Evolutionary conservation across 2,113 vertebrate species (phyloP).

Genomic region (Heterotis niloticus): DNA sequence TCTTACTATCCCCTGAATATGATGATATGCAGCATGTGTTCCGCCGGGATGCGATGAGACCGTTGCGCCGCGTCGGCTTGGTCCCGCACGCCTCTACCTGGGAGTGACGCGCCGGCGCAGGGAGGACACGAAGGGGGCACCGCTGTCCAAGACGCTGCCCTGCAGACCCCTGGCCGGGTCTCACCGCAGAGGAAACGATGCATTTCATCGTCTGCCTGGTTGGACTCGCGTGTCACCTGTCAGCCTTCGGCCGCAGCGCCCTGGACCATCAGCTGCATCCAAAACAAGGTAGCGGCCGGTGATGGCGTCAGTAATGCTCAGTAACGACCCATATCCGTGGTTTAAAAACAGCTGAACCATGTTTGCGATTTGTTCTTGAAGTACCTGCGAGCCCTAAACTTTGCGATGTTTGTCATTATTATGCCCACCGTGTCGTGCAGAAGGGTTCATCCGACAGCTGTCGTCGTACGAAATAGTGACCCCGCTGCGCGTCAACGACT

Average conservation of each 20-base stretch:
- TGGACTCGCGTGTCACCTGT: slow-evolving; percentile 75
- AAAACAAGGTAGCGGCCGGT: slow-evolving; percentile 80
- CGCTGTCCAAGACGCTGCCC: slow-evolving; percentile 48
- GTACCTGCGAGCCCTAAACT: too few species aligned
- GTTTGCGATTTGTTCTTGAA: too few species aligned
- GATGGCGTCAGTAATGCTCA: too few species aligned
- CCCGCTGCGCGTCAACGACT: slow-evolving; percentile 84
- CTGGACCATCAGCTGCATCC: slow-evolving; percentile 75
- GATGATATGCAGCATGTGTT: slow-evolving; percentile 49
- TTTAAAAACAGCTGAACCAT: too few species aligned
- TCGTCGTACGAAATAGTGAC: slow-evolving; percentile 86
- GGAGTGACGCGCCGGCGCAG: slow-evolving; percentile 62
- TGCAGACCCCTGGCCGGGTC: slow-evolving; percentile 49
- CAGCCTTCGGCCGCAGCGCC: slow-evolving; percentile 63
- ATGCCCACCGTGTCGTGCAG: slow-evolving; percentile 52
- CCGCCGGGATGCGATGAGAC: slow-evolving; percentile 59
- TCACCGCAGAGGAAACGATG: slow-evolving; percentile 67
- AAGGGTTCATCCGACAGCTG: slow-evolving; percentile 77
- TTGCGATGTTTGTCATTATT: too few species aligned
- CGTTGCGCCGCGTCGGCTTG: slow-evolving; percentile 57
- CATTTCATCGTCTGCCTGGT: slow-evolving; percentile 73
- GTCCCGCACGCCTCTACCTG: slow-evolving; percentile 62
- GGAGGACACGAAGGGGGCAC: slow-evolving; percentile 42
- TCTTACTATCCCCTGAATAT: slow-evolving; percentile 49
- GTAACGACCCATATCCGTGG: too few species aligned